phyloP scores from a whole-genome alignment of 2,113 vertebrate species.

The Melierax canorus region DNA sequence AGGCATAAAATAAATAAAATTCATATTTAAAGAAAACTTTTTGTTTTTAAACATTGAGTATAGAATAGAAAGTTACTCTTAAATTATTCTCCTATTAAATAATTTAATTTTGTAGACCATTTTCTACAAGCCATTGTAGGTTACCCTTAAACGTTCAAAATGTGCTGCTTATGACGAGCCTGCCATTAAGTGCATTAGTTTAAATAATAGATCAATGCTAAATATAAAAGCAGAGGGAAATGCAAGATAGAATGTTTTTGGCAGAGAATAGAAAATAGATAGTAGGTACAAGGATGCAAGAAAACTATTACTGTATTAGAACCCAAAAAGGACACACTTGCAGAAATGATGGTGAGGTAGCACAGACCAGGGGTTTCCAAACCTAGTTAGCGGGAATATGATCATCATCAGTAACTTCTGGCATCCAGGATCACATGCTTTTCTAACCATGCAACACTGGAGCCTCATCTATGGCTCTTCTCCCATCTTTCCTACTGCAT shows the following conservation, averaged over 20 bases:
- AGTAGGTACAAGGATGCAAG: background rate
- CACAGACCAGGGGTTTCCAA: background rate
- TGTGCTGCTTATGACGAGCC: background rate
- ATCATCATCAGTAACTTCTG: background rate
- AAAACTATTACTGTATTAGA: background rate
- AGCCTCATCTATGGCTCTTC: background rate
- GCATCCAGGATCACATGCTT: background rate
- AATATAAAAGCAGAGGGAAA: background rate
- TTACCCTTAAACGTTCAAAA: background rate
- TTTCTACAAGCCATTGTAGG: background rate
- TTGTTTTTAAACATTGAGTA: background rate
- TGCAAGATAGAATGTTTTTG: background rate
- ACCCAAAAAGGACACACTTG: background rate
- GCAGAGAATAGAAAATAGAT: background rate
- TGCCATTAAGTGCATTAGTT: background rate
- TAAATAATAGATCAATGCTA: background rate
- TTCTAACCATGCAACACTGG: background rate
- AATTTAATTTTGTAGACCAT: background rate
- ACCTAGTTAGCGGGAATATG: background rate
- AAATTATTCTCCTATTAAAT: background rate
- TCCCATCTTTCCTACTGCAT: background rate
- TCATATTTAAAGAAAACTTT: background rate
- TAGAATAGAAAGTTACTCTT: background rate
- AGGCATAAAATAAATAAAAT: background rate
- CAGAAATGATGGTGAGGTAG: background rate